Base-by-base conservation (phyloP, 2,888 invertebrate genomes). In the Diaprepes abbreviatus region DNA sequence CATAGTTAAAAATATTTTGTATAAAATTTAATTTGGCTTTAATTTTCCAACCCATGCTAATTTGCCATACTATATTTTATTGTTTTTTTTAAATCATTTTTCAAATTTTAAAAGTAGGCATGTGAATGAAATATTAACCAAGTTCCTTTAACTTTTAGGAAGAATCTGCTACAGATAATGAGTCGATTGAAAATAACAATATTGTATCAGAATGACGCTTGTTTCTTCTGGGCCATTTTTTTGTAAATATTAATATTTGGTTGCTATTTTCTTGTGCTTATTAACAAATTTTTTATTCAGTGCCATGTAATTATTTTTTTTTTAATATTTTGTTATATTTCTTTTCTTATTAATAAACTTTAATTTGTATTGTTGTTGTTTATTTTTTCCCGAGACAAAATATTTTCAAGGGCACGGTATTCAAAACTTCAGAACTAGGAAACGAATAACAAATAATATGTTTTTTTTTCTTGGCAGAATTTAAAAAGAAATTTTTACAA, bases 401-500 rank as follows among this genome's bases (percentile, higher is more conserved):
- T n/a, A n/a, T n/a, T n/a, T n/a, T n/a, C n/a, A n/a, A n/a, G n/a
- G n/a, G 38, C 48, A 3, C 21, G 31, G 9, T 31, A 28, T 9
- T 54, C 7, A 33, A 33, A 3, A 33, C 6, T 33, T 33, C 7
- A 33, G 33, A 9, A 9, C 24, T 4, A 24, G 3, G 5, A 24
- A 24, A 24, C 5, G 5, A 24, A 24, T 24, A 4, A 10, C 7
- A n/a, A n/a, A n/a, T n/a, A n/a, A n/a, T n/a, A n/a, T 33, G 7
- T 10, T 33, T 33, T 6, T 59, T 21, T 40, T 66, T 66, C 50
- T 67, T 54, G 36, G 45, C 74, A 79, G 79, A 76, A 67, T 14
- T 31, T 66, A 66, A 75, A 57, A 57, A 55, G 64, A 16, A 67
- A 74, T 50, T 73, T 74, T 73, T 75, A 65, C 35, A 58, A 77